Conservation (phyloP, 1,140 invertebrate species). For the Phymastichus coffea region DNA sequence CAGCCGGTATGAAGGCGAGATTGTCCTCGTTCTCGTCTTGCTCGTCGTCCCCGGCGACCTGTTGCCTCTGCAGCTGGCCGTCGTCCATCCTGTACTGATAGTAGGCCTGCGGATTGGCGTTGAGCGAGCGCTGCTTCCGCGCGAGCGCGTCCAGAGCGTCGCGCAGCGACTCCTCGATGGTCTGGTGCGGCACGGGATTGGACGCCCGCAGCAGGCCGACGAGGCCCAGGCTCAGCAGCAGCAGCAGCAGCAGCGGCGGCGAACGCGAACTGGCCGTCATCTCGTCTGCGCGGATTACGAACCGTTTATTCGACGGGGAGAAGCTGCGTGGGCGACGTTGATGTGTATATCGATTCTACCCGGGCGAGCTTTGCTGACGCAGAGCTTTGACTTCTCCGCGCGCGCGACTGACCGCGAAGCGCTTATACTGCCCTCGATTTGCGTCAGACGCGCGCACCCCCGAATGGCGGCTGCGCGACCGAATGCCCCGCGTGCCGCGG, state of each 20-base stretch:
- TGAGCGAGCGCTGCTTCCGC: slow-evolving; percentile 52
- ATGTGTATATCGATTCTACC: too few relatives aligned
- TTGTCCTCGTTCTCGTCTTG: slow-evolving; percentile 11
- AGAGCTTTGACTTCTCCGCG: slow-evolving; percentile 1
- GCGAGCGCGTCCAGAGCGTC: slow-evolving; percentile 52
- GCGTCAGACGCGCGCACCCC: too few relatives aligned
- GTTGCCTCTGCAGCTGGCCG: slow-evolving; percentile 38
- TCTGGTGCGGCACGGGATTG: slow-evolving; percentile 31
- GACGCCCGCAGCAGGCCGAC: slow-evolving; percentile 26
- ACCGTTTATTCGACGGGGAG: too few relatives aligned
- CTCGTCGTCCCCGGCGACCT: slow-evolving; percentile 30
- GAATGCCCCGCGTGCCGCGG: too few relatives aligned
- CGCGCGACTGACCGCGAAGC: too few relatives aligned
- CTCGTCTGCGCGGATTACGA: too few relatives aligned
- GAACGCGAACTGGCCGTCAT: background rate
- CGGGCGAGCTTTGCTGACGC: too few relatives aligned
- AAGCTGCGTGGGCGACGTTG: background rate
- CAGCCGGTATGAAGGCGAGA: slow-evolving; percentile 15
- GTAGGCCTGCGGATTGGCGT: slow-evolving; percentile 41
- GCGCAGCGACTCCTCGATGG: slow-evolving; percentile 47
- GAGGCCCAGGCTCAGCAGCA: slow-evolving; percentile 34
- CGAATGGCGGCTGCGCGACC: too few relatives aligned
- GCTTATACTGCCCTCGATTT: too few relatives aligned
- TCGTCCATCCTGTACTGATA: slow-evolving; percentile 41
- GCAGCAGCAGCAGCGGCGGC: background rate